phyloP scores from a whole-genome alignment of 2,888 invertebrate genomes.

The Flexamia atlantica region DNA sequence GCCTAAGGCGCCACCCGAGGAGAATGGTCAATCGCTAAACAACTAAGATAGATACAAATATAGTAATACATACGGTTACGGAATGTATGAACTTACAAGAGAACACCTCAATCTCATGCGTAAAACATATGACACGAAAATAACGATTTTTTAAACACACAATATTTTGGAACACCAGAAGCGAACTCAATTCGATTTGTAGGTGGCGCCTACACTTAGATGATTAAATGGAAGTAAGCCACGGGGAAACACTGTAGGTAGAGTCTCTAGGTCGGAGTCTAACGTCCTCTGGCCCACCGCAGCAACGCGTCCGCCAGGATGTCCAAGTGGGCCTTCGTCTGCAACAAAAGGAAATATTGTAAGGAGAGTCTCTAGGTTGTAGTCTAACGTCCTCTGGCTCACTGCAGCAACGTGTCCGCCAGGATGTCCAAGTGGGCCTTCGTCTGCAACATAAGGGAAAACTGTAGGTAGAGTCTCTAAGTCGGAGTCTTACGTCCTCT shows the following conservation, averaged over 20 bases:
- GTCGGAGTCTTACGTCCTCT: too few species aligned
- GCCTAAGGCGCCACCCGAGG: constrained; percentile 58
- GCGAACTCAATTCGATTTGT: constrained; percentile 46
- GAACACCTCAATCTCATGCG: constrained; percentile 45
- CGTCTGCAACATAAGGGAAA: constrained; percentile 83
- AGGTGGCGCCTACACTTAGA: constrained; percentile 48
- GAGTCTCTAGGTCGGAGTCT: constrained; percentile 73
- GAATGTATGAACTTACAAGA: constrained; percentile 49
- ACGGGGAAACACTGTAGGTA: constrained; percentile 55
- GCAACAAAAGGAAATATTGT: constrained; percentile 75
- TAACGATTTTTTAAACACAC: constrained; percentile 43
- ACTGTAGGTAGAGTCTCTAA: constrained; percentile 33
- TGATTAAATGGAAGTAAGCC: constrained; percentile 56
- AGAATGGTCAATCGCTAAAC: constrained; percentile 38
- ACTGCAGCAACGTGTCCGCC: constrained; percentile 94
- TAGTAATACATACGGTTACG: constrained; percentile 29
- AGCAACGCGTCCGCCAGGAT: constrained; percentile 95
- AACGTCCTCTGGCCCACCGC: constrained; percentile 96
- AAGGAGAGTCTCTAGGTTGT: constrained; percentile 36
- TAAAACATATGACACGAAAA: constrained; percentile 50
- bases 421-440: constrained; percentile 96
- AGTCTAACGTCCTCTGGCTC: constrained; percentile 94
- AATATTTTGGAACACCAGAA: constrained; percentile 51
- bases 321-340: constrained; percentile 97
- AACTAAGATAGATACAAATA: constrained; percentile 52